phyloP scores from a whole-genome alignment of 1,140 invertebrate species.

The Papilio machaon region DNA sequence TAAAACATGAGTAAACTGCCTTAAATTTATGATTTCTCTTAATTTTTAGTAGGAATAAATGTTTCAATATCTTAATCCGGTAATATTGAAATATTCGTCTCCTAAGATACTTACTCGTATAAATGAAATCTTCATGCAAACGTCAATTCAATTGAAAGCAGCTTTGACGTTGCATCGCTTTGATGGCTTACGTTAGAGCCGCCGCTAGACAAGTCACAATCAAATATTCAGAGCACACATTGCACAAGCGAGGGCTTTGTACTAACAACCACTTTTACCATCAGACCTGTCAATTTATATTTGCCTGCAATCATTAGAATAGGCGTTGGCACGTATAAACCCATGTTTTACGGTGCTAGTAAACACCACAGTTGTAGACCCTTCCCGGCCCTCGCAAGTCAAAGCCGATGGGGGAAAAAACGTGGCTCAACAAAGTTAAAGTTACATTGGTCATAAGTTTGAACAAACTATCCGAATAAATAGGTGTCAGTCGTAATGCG shows the following conservation, averaged over 20 bases:
- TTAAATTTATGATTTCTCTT: not conserved
- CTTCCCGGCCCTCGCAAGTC: slow-evolving; percentile 41
- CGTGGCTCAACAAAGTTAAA: slow-evolving; percentile 39
- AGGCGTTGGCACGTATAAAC: slow-evolving; percentile 52
- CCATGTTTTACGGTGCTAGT: slow-evolving; percentile 13
- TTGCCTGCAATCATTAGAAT: slow-evolving; percentile 74
- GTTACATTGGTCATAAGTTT: slow-evolving; percentile 49
- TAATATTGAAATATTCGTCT: not conserved
- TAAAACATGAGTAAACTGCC: not conserved
- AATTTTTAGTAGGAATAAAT: not conserved
- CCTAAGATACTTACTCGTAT: not conserved
- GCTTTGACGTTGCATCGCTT: slow-evolving; percentile 31
- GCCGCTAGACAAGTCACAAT: slow-evolving; percentile 47
- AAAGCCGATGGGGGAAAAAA: slow-evolving; percentile 35
- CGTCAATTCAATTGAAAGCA: slow-evolving; percentile 24
- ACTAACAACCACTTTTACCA: slow-evolving; percentile 71
- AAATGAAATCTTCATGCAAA: slow-evolving; percentile 25
- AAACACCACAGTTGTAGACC: slow-evolving; percentile 35
- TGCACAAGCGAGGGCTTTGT: slow-evolving; percentile 56
- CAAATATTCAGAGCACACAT: slow-evolving; percentile 74
- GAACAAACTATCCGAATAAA: slow-evolving; percentile 68
- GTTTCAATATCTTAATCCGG: not conserved
- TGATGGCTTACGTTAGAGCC: slow-evolving; percentile 19
- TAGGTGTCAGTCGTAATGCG: slow-evolving; percentile 77
- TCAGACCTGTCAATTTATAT: slow-evolving; percentile 76